Conservation (phyloP, 2,113 vertebrate genomes). For the Dicentrarchus labrax region DNA sequence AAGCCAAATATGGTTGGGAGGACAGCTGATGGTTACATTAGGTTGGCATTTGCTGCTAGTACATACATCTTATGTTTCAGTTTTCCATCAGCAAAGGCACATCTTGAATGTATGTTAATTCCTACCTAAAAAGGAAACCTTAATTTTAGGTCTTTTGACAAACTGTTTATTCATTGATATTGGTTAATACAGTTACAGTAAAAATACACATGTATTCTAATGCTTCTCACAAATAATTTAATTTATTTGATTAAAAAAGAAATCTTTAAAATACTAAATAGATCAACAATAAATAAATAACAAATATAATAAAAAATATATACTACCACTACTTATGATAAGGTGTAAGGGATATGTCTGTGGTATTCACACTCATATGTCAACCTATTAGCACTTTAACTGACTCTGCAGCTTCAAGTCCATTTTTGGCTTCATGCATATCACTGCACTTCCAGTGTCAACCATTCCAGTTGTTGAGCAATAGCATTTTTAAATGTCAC, state of each 20-base stretch:
- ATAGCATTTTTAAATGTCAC: too few relatives aligned
- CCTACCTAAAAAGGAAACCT: too few relatives aligned
- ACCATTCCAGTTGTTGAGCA: too few relatives aligned
- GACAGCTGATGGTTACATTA: too few relatives aligned
- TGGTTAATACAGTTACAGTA: too few relatives aligned
- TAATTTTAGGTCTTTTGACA: too few relatives aligned
- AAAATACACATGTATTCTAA: background rate
- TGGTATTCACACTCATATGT: conserved; percentile 66
- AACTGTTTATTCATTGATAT: too few relatives aligned
- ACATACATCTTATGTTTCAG: too few relatives aligned
- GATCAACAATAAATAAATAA: background rate
- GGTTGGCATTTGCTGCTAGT: too few relatives aligned
- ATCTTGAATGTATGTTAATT: too few relatives aligned
- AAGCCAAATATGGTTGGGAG: too few relatives aligned
- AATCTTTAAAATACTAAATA: background rate
- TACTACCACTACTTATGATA: conserved; percentile 20
- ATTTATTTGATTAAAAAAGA: background rate
- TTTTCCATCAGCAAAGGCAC: too few relatives aligned
- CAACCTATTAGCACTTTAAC: conserved; percentile 62
- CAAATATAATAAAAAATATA: background rate
- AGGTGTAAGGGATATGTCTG: conserved; percentile 51
- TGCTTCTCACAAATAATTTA: background rate
- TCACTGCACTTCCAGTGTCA: conserved; percentile 23
- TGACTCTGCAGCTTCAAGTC: conserved; percentile 51
- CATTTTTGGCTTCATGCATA: conserved; percentile 56